phyloP scores from a whole-genome alignment of 2,797 vertebrate species.

The Chelon labrosus region DNA sequence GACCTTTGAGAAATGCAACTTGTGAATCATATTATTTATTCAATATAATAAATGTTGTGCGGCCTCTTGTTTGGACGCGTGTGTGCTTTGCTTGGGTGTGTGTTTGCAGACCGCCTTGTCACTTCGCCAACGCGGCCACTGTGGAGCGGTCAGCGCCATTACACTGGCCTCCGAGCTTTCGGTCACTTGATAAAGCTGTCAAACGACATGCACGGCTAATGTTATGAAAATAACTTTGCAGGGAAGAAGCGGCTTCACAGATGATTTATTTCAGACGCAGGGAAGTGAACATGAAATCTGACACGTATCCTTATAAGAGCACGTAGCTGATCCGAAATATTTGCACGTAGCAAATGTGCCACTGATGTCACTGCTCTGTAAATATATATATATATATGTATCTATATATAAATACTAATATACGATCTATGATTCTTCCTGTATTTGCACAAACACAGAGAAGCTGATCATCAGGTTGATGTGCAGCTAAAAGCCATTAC shows the following conservation, averaged over 20 bases:
- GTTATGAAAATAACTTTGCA: constrained; percentile 50
- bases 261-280: constrained; percentile 14
- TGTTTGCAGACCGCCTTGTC: constrained; percentile 40
- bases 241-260: constrained; percentile 10
- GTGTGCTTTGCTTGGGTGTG: constrained; percentile 13
- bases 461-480: constrained; percentile 44
- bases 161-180: constrained; percentile 34
- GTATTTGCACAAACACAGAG: constrained; percentile 8
- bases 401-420: not conserved
- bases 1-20: not conserved
- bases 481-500: constrained; percentile 38
- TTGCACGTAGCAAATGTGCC: not conserved
- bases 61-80: not conserved
- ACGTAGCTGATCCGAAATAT: not conserved
- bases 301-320: not conserved
- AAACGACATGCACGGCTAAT: constrained; percentile 34
- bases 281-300: not conserved
- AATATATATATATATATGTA: not conserved
- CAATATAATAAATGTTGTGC: not conserved
- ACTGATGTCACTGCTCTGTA: not conserved
- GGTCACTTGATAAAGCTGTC: constrained; percentile 52
- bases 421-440: not conserved
- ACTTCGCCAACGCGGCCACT: constrained; percentile 37
- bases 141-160: constrained; percentile 18
- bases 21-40: too few relatives aligned